A percentile compares a stretch with the other conserved stretches of the same genome.
phyloP scores from a whole-genome alignment of 2,113 vertebrate species.

The Salvator merianae region DNA sequence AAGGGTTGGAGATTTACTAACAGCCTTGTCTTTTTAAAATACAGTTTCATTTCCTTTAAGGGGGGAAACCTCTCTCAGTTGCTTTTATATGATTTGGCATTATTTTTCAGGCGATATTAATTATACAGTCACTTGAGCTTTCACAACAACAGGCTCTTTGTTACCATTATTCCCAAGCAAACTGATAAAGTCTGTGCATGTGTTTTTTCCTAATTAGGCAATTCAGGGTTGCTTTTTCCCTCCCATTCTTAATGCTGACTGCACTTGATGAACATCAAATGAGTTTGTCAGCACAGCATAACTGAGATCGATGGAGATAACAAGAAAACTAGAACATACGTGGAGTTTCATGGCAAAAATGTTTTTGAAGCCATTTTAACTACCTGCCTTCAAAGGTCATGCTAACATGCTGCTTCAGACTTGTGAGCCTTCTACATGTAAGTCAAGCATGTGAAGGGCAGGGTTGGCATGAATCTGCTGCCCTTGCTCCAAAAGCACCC shows the following conservation, averaged over 20 bases:
- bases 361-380: not conserved
- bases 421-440: not conserved
- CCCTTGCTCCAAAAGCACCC: not conserved
- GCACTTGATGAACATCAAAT: conserved; percentile 9
- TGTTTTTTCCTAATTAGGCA: conserved; percentile 14
- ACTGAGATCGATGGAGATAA: not conserved
- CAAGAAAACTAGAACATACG: not conserved
- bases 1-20: not conserved
- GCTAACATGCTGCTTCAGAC: not conserved
- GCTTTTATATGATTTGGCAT: conserved; percentile 18
- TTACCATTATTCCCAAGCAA: not conserved
- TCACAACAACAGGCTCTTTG: conserved; percentile 17
- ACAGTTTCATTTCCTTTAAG: conserved; percentile 31
- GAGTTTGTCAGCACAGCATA: not conserved
- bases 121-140: not conserved
- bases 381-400: not conserved
- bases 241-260: not conserved
- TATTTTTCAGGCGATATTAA: conserved; percentile 30
- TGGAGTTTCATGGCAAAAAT: not conserved
- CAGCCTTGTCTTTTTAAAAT: not conserved
- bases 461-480: not conserved
- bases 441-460: not conserved
- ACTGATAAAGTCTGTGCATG: not conserved
- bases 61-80: not conserved
- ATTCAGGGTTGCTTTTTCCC: conserved; percentile 6